Conservation (phyloP, 2,113 vertebrate species). For the Antennarius striatus region DNA sequence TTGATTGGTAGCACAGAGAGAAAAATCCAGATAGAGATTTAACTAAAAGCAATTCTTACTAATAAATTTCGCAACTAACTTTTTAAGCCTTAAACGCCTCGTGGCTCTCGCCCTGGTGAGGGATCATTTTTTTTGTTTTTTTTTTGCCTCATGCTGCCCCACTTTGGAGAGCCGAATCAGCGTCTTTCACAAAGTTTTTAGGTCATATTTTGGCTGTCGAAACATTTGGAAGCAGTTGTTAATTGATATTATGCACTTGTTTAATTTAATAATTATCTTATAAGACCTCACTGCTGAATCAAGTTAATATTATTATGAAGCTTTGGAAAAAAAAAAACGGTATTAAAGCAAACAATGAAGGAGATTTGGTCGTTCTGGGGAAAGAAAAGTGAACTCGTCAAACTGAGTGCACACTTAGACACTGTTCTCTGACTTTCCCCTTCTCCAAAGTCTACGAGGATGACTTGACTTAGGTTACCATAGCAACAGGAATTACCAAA, state of each 20-base stretch:
- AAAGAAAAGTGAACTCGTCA: constrained; percentile 37
- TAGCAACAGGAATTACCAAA: constrained; percentile 79
- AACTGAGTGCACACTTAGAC: constrained; percentile 47
- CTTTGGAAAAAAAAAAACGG: too few relatives aligned
- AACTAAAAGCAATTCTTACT: neutral
- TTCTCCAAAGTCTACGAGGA: constrained; percentile 44
- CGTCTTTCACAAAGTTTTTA: constrained; percentile 32
- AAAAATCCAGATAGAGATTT: neutral
- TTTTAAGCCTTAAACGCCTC: constrained; percentile 11
- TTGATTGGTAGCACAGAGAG: neutral
- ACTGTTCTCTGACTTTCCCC: constrained; percentile 46
- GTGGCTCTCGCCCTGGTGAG: constrained; percentile 20
- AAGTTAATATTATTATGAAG: too few relatives aligned
- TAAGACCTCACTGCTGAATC: neutral
- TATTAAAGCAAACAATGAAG: too few relatives aligned
- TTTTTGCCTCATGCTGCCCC: constrained; percentile 21
- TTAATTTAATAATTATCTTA: constrained; percentile 25
- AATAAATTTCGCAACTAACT: neutral
- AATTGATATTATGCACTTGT: constrained; percentile 19
- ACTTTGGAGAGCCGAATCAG: constrained; percentile 42
- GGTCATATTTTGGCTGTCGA: constrained; percentile 20
- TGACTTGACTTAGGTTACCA: constrained; percentile 74
- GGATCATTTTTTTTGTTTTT: constrained; percentile 8
- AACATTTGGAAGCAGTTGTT: constrained; percentile 18
- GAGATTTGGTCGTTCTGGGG: too few relatives aligned